A percentile compares a stretch with the other conserved stretches of the same genome.
Conservation (phyloP, 1,140 invertebrate species). For the Leguminivora glycinivorella region DNA sequence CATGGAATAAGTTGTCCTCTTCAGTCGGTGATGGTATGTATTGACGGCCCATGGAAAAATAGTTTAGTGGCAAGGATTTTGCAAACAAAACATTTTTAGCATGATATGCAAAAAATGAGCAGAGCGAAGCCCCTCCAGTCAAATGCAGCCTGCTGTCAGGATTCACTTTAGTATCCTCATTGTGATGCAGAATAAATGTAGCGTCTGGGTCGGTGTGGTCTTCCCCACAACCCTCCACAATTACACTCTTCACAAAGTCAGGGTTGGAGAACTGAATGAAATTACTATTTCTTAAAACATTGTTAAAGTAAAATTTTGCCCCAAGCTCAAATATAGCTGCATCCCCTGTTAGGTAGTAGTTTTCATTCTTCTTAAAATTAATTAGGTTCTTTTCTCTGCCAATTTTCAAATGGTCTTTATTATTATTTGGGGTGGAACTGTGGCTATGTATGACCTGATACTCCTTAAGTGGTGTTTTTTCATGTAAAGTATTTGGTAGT, state of each 20-base stretch:
- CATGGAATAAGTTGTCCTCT: slow-evolving; percentile 79
- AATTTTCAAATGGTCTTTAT: slow-evolving; percentile 80
- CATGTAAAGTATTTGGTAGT: slow-evolving; percentile 84
- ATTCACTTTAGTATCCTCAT: slow-evolving; percentile 71
- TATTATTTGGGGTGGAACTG: slow-evolving; percentile 52
- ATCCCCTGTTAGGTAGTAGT: slow-evolving; percentile 82
- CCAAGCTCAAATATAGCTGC: slow-evolving; percentile 83
- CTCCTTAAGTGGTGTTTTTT: slow-evolving; percentile 77
- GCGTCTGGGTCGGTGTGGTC: slow-evolving; percentile 77
- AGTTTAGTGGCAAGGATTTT: slow-evolving; percentile 81
- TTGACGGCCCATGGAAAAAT: slow-evolving; percentile 81
- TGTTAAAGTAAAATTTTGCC: slow-evolving; percentile 78
- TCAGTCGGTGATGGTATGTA: slow-evolving; percentile 78
- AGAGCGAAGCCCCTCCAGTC: slow-evolving; percentile 82
- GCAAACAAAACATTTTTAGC: slow-evolving; percentile 80
- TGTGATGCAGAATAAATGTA: slow-evolving; percentile 80
- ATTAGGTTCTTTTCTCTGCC: slow-evolving; percentile 77
- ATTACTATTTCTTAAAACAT: slow-evolving; percentile 71
- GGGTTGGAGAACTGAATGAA: slow-evolving; percentile 81
- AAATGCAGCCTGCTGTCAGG: slow-evolving; percentile 81
- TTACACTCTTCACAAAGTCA: slow-evolving; percentile 83
- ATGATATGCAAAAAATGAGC: slow-evolving; percentile 83
- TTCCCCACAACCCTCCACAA: slow-evolving; percentile 84
- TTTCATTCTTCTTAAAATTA: slow-evolving; percentile 80
- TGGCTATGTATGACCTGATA: slow-evolving; percentile 73